Conservation (phyloP, 2,888 invertebrate species). For the Muschampia plurimacula region DNA sequence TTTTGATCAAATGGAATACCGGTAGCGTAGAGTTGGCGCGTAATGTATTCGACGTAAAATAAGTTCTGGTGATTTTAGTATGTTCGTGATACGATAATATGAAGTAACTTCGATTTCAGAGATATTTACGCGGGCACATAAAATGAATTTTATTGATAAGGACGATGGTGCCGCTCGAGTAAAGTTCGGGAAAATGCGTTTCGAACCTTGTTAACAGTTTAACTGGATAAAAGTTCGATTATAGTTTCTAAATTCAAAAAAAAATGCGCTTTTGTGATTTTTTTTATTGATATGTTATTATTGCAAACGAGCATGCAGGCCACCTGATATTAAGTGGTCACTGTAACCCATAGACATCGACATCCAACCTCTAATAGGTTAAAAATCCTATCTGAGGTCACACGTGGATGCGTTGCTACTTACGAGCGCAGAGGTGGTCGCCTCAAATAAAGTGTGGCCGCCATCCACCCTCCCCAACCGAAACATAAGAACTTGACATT, state of each 20-base stretch:
- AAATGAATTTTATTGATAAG: constrained; percentile 37
- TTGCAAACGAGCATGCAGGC: no score
- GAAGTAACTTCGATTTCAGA: constrained; percentile 36
- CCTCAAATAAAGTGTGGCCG: no score
- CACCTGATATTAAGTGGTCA: no score
- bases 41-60: background rate
- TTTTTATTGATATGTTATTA: no score
- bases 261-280: background rate
- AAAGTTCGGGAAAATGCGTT: constrained; percentile 14
- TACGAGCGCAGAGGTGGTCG: no score
- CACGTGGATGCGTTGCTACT: no score
- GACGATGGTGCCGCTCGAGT: constrained; percentile 12
- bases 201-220: constrained; percentile 24
- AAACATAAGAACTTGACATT: no score
- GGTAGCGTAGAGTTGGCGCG: background rate
- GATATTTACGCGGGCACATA: constrained; percentile 34
- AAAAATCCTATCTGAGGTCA: no score
- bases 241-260: constrained; percentile 7
- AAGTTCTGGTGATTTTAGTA: background rate
- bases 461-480: no score
- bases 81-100: constrained; percentile 18
- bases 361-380: no score
- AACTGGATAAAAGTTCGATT: constrained; percentile 20
- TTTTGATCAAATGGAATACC: background rate
- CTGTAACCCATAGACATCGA: no score